Conservation (phyloP, 2,113 vertebrate species). For the Pelusios castaneus region DNA sequence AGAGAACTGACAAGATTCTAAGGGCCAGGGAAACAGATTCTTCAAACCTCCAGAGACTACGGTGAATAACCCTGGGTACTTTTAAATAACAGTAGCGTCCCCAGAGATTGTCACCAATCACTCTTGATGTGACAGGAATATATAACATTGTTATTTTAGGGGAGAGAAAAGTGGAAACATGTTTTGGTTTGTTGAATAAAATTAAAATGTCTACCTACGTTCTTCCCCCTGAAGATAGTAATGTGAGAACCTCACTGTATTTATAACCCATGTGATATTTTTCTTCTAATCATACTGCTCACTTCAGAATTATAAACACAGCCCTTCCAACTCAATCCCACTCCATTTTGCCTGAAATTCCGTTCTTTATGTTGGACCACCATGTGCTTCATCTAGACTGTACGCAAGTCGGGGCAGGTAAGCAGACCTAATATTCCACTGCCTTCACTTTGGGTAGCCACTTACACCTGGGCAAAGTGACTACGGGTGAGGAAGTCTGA, state of each 20-base stretch:
- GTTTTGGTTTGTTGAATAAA: neutral
- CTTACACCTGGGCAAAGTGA: neutral
- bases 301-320: neutral
- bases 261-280: neutral
- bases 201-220: neutral
- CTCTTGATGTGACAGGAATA: neutral
- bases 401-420: neutral
- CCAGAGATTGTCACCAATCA: neutral
- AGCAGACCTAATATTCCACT: accelerated
- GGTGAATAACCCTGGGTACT: neutral
- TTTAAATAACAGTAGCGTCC: slow-evolving; percentile 6
- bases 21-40: slow-evolving; percentile 5
- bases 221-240: accelerated
- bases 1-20: slow-evolving; percentile 21
- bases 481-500: neutral
- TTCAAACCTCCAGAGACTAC: slow-evolving; percentile 5
- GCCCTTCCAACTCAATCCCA: accelerated
- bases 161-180: neutral
- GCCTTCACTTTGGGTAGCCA: neutral
- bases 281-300: neutral
- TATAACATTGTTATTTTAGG: neutral
- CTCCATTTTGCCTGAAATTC: neutral
- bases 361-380: neutral
- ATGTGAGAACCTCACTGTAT: neutral
- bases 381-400: neutral